These are phyloP conservation scores for Leptogaster cylindrica DNA, from an alignment of 2,888 invertebrate genomes.

Conservation along the genomic window DNA sequence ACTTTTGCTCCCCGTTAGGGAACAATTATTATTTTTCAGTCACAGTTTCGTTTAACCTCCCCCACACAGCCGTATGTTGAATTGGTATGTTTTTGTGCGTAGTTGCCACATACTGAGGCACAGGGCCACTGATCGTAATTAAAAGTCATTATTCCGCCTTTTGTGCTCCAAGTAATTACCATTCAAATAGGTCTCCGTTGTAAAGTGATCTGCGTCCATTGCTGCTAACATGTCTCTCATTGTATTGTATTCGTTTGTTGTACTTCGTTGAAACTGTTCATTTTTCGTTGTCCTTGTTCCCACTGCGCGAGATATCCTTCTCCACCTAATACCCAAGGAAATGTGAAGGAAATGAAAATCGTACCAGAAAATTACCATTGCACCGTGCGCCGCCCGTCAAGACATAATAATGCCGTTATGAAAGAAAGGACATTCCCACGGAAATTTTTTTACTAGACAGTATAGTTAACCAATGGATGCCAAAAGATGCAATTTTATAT, in stretches of 20 bases:
- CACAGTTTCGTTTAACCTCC: background rate
- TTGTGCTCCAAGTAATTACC: constrained; percentile 43
- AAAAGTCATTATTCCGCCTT: constrained; percentile 47
- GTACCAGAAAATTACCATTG: constrained; percentile 16
- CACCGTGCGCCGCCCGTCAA: background rate
- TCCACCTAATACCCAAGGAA: background rate
- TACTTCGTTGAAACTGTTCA: background rate
- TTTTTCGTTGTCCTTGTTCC: background rate
- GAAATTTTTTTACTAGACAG: background rate
- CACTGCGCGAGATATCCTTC: constrained; percentile 1
- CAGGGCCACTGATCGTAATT: constrained; percentile 42
- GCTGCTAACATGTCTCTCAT: background rate
- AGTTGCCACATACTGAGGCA: background rate
- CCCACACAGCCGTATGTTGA: background rate
- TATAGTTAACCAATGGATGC: constrained; percentile 27
- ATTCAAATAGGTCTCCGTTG: constrained; percentile 38
- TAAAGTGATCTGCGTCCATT: background rate
- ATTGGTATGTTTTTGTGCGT: too few species aligned
- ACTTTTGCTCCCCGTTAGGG: constrained; percentile 6
- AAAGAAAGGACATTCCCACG: background rate
- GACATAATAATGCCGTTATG: background rate
- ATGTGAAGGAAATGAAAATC: background rate
- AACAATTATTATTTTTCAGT: background rate
- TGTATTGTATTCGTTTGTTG: background rate
- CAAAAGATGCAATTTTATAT: constrained; percentile 26